Evolutionary conservation across 2,113 vertebrate species (phyloP), one percentile per base, ranked within the genome.

Genomic region (Struthio camelus): DNA sequence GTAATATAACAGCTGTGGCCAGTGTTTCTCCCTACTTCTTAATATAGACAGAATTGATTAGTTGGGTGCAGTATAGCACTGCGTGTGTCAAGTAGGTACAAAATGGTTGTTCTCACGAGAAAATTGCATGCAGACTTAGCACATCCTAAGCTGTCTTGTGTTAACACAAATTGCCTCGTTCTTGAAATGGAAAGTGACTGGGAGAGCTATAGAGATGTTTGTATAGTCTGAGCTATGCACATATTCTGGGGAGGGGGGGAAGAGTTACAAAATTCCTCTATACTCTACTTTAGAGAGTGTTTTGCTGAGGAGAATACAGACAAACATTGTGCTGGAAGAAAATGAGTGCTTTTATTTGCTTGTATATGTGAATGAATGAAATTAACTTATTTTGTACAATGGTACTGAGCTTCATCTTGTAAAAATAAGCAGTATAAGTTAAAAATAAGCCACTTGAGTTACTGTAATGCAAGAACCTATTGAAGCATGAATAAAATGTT

Each of bases 111-210:
- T 97, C 96, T 97, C 94, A 96, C 67, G 94, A 96, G 96, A 96
- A 97, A 97, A 97, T 94, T 95, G 90, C 91, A 95, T 91, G 85
- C 95, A 95, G 95, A 93, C 89, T 96, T 97, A 96, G 94, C 91
- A 83, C 95, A 97, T 95, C 94, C 96, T 97, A 96, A 96, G 96
- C 95, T 97, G 96, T 97, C 96, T 97, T 95, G 89, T 94, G 90
- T 94, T 96, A 97, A 95, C 85, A 96, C 91, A 97, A 96, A 96
- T 95, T 96, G 79, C 93, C 93, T 95, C 34, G 10, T 97, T 94
- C 94, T 97, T 97, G 95, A 97, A 96, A 97, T 97, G 87, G 94
- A 95, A 95, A 96, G 93, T 96, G 96, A 97, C 95, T 94, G 96
- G 58, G 90, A 96, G 93, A 83, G 96, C 95, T 95, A 83, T 94